These are phyloP conservation scores for Chloroceryle aenea DNA, from an alignment of 2,113 vertebrate species.

Conservation along the genomic window DNA sequence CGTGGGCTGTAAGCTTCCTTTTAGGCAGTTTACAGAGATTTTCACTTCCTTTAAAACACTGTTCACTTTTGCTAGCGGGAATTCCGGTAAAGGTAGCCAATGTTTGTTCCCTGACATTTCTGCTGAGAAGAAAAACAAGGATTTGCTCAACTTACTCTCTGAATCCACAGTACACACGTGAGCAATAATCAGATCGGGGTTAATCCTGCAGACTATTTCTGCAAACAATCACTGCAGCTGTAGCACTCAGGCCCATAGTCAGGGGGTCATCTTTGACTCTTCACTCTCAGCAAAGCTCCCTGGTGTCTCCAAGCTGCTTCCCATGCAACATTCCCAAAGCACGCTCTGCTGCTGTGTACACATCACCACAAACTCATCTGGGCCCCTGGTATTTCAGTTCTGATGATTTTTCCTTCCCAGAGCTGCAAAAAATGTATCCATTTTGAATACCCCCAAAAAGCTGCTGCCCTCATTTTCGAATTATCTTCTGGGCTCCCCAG, in stretches of 20 bases:
- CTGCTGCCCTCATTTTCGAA: background rate
- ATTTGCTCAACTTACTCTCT: slow-evolving; percentile 13
- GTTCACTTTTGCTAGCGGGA: background rate
- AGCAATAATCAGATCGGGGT: background rate
- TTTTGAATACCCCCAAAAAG: background rate
- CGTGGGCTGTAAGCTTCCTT: background rate
- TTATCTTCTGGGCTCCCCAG: background rate
- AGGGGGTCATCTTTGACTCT: background rate
- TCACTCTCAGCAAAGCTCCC: background rate
- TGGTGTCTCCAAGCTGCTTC: background rate
- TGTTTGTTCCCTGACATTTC: slow-evolving; percentile 54
- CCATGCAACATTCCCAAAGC: background rate
- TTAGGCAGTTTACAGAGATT: background rate
- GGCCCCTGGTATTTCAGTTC: background rate
- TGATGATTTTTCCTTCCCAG: background rate
- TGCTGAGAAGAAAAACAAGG: slow-evolving; percentile 35
- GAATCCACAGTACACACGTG: background rate
- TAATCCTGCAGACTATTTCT: slow-evolving; percentile 17
- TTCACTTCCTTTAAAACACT: background rate
- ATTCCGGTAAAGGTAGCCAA: slow-evolving; percentile 2
- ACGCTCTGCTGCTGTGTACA: background rate
- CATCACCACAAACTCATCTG: background rate
- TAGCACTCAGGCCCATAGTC: background rate
- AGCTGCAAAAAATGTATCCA: background rate
- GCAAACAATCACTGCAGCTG: background rate